Evolutionary conservation across 2,113 vertebrate genomes (phyloP).

Genomic region (Pterocles burchelli): DNA sequence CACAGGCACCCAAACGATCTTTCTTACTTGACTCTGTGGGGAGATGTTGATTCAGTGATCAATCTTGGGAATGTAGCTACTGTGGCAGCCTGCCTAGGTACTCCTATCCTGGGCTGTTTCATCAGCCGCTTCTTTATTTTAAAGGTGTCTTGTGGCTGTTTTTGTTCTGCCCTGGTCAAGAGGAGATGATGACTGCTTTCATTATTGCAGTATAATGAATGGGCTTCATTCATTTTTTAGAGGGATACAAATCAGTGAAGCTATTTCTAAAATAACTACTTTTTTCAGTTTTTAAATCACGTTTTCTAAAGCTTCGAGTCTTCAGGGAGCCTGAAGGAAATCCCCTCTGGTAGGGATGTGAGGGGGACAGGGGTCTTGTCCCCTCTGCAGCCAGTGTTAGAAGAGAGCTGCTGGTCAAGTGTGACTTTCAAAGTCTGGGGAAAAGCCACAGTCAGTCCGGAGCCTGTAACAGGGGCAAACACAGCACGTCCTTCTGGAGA

Average conservation of each 20-base stretch:
- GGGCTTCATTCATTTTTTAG: background rate
- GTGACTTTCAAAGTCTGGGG: background rate
- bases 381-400: background rate
- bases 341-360: background rate
- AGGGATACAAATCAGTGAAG: background rate
- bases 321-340: background rate
- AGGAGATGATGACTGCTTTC: background rate
- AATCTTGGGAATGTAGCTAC: accelerated
- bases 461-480: background rate
- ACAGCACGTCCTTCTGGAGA: background rate
- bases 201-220: background rate
- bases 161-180: background rate
- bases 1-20: background rate
- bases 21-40: background rate
- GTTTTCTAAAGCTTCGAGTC: background rate
- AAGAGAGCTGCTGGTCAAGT: background rate
- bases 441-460: accelerated
- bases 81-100: background rate
- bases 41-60: background rate
- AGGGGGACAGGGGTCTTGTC: background rate
- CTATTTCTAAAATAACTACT: background rate
- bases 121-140: background rate
- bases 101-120: background rate
- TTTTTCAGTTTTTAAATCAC: background rate
- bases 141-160: background rate